Evolutionary conservation across 2,888 invertebrate genomes (phyloP), one percentile per base, ranked within the genome.

Genomic region (Diachrysia chrysitis): DNA sequence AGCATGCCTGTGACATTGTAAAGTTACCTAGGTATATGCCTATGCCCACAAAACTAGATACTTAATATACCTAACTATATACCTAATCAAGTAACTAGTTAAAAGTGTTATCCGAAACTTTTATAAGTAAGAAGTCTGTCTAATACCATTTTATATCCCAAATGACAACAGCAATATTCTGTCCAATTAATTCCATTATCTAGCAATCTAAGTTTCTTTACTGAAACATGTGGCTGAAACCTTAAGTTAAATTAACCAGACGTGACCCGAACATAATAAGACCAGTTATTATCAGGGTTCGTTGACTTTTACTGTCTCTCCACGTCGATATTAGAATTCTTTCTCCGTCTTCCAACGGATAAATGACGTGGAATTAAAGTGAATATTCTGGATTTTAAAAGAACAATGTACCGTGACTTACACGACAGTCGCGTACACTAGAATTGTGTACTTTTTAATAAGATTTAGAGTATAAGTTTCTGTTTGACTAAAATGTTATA

Each of bases 281-380:
- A 70, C 63, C 72, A 76, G 67, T 82, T 76, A 76, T 68, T 72
- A 75, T 62, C 69, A 67, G 64, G 73, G 87, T 84, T 87, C 85
- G 75, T 83, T 84, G 82, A 67, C 83, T 77, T 70, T 71, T 51
- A 63, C 60, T 67, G 65, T 74, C 75, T 76, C 69, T 65, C 63
- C 66, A 66, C 63, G 51, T 58, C 60, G 66, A 78, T 69, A 83
- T 85, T 82, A 83, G 78, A 83, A 82, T 85, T 85, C 84, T 86
- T 85, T 83, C 79, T 66, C 19, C 77, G 78, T 82, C 73, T 78
- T 56, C 73, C 65, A 69, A 48, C 65, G 82, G 72, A 78, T 82
- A 82, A 83, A 84, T 81, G 78, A 80, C 73, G 71, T 79, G 56
- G 69, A 85, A 81, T 82, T 75, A 81, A 85, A 83, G 63, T 76